A percentile compares a stretch with the other conserved stretches of the same genome.
Conservation (phyloP, 2,888 invertebrate species). For the Camponotus fellah region DNA sequence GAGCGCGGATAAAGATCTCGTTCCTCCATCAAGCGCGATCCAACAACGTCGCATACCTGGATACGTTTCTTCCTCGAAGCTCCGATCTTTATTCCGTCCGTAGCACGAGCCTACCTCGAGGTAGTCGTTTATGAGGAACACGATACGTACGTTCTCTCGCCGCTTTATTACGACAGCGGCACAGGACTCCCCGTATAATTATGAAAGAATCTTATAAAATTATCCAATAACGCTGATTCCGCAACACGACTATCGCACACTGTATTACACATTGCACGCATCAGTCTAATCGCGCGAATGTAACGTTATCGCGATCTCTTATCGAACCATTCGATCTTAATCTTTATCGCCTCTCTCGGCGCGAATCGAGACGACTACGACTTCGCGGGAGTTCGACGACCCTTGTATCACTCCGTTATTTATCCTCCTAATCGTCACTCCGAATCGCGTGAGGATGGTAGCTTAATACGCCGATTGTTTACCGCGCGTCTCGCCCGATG, state of each 20-base stretch:
- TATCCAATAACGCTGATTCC: background rate
- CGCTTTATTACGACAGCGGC: conserved; percentile 13
- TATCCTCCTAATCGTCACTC: conserved; percentile 65
- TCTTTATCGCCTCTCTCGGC: background rate
- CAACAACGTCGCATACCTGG: conserved; percentile 16
- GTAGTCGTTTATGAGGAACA: background rate
- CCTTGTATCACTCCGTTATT: conserved; percentile 50
- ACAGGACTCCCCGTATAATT: background rate
- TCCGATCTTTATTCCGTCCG: conserved; percentile 29
- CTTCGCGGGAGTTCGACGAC: conserved; percentile 64
- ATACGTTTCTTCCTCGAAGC: background rate
- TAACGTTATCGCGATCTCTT: conserved; percentile 22
- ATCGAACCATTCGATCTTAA: background rate
- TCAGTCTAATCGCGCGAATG: conserved; percentile 11
- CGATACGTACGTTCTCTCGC: background rate
- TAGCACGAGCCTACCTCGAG: conserved; percentile 21
- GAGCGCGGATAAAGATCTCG: conserved; percentile 47
- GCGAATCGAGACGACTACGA: background rate
- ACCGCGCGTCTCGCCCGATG: conserved; percentile 56
- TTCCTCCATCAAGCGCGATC: conserved; percentile 16
- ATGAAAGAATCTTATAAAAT: background rate
- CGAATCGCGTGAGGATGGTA: conserved; percentile 66
- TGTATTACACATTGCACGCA: background rate
- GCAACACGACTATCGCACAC: background rate
- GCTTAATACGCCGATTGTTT: conserved; percentile 73